phyloP scores from a whole-genome alignment of 2,113 vertebrate genomes.

The Limnothrissa miodon region DNA sequence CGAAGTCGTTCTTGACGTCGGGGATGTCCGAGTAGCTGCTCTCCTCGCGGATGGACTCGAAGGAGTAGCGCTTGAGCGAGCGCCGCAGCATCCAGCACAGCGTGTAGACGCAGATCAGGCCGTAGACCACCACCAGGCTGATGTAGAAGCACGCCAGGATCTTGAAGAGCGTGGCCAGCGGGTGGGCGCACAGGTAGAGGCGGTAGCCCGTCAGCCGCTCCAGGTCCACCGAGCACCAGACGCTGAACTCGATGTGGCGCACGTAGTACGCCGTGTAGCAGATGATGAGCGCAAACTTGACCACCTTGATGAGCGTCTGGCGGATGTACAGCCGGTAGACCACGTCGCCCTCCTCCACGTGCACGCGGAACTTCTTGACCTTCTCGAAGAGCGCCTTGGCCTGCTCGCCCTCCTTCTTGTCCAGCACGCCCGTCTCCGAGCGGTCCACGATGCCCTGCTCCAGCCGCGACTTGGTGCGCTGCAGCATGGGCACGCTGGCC shows the following conservation, averaged over 20 bases:
- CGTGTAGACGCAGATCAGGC: slow-evolving; percentile 95
- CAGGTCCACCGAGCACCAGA: slow-evolving; percentile 87
- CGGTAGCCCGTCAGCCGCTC: slow-evolving; percentile 90
- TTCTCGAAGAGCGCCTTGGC: slow-evolving; percentile 79
- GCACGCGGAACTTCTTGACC: slow-evolving; percentile 93
- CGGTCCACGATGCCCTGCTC: slow-evolving; percentile 96
- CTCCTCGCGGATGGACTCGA: slow-evolving; percentile 95
- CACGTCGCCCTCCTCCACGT: slow-evolving; percentile 95
- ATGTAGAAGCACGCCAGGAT: slow-evolving; percentile 97
- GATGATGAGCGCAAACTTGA: slow-evolving; percentile 93
- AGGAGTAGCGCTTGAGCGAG: slow-evolving; percentile 94
- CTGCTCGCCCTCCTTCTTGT: slow-evolving; percentile 86
- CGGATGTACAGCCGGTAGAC: slow-evolving; percentile 95
- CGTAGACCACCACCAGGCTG: slow-evolving; percentile 89
- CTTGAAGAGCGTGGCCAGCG: slow-evolving; percentile 93
- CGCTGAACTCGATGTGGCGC: slow-evolving; percentile 82
- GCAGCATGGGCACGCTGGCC: slow-evolving; percentile 94
- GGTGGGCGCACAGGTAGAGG: slow-evolving; percentile 91
- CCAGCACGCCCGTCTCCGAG: slow-evolving; percentile 89
- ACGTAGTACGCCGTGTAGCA: slow-evolving; percentile 94
- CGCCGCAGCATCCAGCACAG: slow-evolving; percentile 94
- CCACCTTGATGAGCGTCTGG: slow-evolving; percentile 96
- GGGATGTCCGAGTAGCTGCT: slow-evolving; percentile 98
- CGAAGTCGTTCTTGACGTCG: slow-evolving; percentile 95
- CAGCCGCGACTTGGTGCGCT: slow-evolving; percentile 90